These are phyloP conservation scores for Actinia tenebrosa DNA, from an alignment of 64 coral and sea anemone species.

Conservation along the genomic window DNA sequence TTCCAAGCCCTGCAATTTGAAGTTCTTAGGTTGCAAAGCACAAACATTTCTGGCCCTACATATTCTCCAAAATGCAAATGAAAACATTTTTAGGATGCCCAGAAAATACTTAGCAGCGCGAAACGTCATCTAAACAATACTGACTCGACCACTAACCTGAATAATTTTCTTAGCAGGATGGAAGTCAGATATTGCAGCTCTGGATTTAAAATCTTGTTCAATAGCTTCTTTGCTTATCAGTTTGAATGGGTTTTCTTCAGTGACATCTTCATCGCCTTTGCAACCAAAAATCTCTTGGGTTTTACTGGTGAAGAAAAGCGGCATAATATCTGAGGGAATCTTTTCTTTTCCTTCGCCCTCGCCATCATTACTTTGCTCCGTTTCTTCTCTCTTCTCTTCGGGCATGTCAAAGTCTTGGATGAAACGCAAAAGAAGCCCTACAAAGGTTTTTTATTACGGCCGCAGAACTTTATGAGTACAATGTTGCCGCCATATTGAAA, in stretches of 20 bases:
- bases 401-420: conserved; percentile 39
- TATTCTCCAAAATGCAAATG: too few species aligned
- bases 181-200: conserved; percentile 98
- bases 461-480: not conserved
- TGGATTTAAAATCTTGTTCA: conserved; percentile 86
- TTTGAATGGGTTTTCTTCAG: conserved; percentile 86
- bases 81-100: too few species aligned
- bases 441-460: not conserved
- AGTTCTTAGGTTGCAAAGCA: too few species aligned
- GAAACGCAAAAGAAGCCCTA: not conserved
- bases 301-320: conserved; percentile 98
- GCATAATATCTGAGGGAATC: conserved; percentile 74
- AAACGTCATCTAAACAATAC: too few species aligned
- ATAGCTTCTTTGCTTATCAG: conserved; percentile 78
- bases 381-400: conserved; percentile 61
- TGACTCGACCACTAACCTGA: conserved; percentile 48
- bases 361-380: conserved; percentile 34
- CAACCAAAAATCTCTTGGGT: conserved; percentile 98
- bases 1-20: too few species aligned
- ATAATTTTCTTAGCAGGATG: conserved; percentile 93
- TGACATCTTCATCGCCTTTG: conserved; percentile 94
- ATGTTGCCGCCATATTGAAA: conserved; percentile 84
- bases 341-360: conserved; percentile 72
- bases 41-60: too few species aligned
- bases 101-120: too few species aligned